Base-by-base conservation (phyloP, 2,888 invertebrate species). In the Gisinianus flammeolus region DNA sequence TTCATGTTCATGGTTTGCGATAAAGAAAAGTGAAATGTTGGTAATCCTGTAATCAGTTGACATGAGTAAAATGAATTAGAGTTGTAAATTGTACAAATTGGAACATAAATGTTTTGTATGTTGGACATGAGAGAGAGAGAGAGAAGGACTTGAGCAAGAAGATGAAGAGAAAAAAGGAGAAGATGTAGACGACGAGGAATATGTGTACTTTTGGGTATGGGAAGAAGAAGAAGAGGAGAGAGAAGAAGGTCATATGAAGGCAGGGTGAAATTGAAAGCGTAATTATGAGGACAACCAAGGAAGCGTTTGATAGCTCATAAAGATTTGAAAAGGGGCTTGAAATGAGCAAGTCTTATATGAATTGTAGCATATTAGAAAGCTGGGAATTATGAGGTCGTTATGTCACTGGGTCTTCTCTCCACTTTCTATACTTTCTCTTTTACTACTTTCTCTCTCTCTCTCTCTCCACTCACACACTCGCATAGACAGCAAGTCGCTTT, bases 251-350 rank as follows among this genome's bases (percentile, higher is more conserved):
- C 5, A 12, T 35, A 35, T 5, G 12, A 12, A 24, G 62, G 24
- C 8, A 26, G 62, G 22, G 56, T 1, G 56, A 58, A 58, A 62
- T 22, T 62, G 62, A 62, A 26, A 62, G 62, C 8, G 62, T 62
- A 62, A 62, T 62, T 62, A 62, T 62, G 62, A 62, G 56, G 44
- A 44, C 44, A 2, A 44, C 44, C 44, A 44, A 44, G 44, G 26
- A 62, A 62, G 62, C 12, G 62, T 62, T 62, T 62, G 62, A 62
- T 62, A 26, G 62, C 62, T 62, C 62, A 62, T 62, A 62, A 62
- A 62, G 62, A 62, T 62, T 62, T 62, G 62, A 62, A 26, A 26
- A 62, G 62, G 62, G 22, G 24, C 58, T 62, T 62, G 4, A 28
- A 28, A 24, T 24, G 62, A 62, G 28, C 12, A 26, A 8, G 26